Base-by-base conservation (phyloP, 2,888 invertebrate species). In the Tetragonisca angustula region DNA sequence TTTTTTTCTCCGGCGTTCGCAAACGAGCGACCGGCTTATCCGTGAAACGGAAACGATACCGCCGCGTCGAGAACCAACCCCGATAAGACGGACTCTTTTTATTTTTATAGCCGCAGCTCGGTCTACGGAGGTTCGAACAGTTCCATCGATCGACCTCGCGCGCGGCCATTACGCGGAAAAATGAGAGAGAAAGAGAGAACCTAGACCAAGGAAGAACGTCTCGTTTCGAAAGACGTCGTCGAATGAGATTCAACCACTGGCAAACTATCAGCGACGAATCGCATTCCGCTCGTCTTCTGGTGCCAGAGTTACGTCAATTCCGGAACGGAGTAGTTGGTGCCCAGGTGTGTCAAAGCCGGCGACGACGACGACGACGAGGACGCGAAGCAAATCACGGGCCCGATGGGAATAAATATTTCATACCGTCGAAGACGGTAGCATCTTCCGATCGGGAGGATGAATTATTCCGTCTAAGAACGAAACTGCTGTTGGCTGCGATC, bases 341-440 rank as follows among this genome's bases (percentile, higher is more conserved):
- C 52, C 62, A 69, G 83, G 52, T 74, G 59, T 56, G 52, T n/a
- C 52, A 2, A 49, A 61, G 62, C 24, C n/a, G 27, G 27, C 27
- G 27, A 27, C 27, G 27, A 27, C 27, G 27, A 27, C 27, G 3
- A 5, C 27, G 59, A 76, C 36, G 43, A 56, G 36, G 50, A 56
- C 43, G 15, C 79, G 61, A 68, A 73, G 67, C 75, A 75, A 84
- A 84, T 84, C 85, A 72, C 79, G 49, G 56, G 49, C n/a, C 54
- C 32, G 75, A 49, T 27, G 56, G 62, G 70, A 79, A 84, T 84
- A 84, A 84, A 84, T 84, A 84, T 84, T 84, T 84, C 85, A 84
- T 84, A 71, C 56, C 68, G 59, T 49, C 56, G 84, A 83, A 70
- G 74, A 75, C 61, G 43, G 67, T 56, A 62, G 49, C 32, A 70